Evolutionary conservation across 1,140 invertebrate genomes (phyloP).

Genomic region (Drosophila punjabiensis): DNA sequence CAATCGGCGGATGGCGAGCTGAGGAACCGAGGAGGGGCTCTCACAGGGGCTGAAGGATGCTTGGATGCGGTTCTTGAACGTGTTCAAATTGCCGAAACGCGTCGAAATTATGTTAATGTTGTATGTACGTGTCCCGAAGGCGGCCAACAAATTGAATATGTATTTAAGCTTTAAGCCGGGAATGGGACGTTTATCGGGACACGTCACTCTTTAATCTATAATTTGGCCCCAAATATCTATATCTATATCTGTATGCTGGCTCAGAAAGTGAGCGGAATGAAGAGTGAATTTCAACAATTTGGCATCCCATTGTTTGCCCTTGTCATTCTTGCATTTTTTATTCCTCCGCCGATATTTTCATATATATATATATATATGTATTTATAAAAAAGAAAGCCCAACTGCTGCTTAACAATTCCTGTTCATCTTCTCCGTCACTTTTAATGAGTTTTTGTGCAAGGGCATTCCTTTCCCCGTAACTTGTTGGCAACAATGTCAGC

Average conservation of each 20-base stretch:
- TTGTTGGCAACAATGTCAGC: constrained; percentile 69
- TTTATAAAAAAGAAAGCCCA: background rate
- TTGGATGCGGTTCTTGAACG: constrained; percentile 64
- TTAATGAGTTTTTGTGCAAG: constrained; percentile 68
- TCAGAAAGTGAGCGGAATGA: constrained; percentile 1
- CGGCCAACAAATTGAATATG: constrained; percentile 69
- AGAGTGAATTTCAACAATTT: constrained; percentile 26
- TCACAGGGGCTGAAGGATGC: constrained; percentile 17
- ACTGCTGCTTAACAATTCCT: constrained; percentile 20
- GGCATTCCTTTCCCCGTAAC: constrained; percentile 22
- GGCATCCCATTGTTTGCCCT: constrained; percentile 34
- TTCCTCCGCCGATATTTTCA: constrained; percentile 18
- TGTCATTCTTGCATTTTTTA: constrained; percentile 33
- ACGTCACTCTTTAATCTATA: constrained; percentile 46
- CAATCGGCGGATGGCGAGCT: constrained; percentile 9
- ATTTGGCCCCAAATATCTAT: constrained; percentile 38
- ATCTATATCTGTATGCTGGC: constrained; percentile 20
- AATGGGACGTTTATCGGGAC: constrained; percentile 15
- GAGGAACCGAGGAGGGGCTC: background rate
- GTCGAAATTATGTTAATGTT: constrained; percentile 72
- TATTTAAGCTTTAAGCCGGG: constrained; percentile 49
- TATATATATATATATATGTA: background rate
- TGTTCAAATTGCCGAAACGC: constrained; percentile 74
- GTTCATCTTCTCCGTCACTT: constrained; percentile 49
- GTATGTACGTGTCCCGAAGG: constrained; percentile 56